A percentile compares a stretch with the other conserved stretches of the same genome.
These are phyloP conservation scores for Styela clava DNA, from an alignment of 23 tunicate species.

Conservation along the genomic window DNA sequence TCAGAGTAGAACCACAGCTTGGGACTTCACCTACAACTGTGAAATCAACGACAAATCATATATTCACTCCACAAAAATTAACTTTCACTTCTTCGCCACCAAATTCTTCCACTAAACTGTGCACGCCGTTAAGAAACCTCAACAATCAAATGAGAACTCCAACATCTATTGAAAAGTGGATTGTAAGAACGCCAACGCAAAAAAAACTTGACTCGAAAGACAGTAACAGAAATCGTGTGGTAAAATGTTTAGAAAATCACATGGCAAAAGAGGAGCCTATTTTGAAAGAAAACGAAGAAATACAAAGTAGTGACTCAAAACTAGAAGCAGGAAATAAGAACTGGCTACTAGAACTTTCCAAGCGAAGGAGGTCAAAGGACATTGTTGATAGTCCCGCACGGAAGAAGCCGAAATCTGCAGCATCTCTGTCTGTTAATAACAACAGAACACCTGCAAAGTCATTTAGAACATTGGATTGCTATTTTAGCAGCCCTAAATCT, in stretches of 20 bases:
- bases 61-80: background rate
- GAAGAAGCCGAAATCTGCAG: background rate
- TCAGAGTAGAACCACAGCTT: too few species aligned
- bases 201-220: background rate
- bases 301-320: background rate
- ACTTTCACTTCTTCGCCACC: background rate
- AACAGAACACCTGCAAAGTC: background rate
- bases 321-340: background rate
- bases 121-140: background rate
- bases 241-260: background rate
- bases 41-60: background rate
- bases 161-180: slow-evolving; percentile 15
- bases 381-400: background rate
- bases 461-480: background rate
- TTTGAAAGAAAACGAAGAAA: background rate
- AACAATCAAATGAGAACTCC: background rate
- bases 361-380: background rate
- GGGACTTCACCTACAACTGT: too few species aligned
- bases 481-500: background rate
- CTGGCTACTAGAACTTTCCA: background rate
- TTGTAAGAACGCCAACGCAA: background rate
- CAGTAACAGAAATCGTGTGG: background rate
- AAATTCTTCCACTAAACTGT: background rate
- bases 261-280: background rate
- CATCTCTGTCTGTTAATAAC: background rate